Evolutionary conservation across 2,113 vertebrate species (phyloP), one percentile per base, ranked within the genome.

Genomic region (Daboia siamensis): DNA sequence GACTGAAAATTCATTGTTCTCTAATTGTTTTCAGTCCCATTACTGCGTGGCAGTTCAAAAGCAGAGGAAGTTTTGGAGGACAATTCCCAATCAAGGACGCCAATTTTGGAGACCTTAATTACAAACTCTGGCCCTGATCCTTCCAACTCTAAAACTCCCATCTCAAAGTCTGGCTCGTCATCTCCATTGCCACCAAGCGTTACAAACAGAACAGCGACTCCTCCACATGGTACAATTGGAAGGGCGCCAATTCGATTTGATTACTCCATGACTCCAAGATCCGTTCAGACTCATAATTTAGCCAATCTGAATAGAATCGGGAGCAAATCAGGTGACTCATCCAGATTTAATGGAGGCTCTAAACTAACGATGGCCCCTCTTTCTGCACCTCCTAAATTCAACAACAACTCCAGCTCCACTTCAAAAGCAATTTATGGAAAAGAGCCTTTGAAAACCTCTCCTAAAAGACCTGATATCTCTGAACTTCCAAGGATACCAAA

Each of bases 401-500:
- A 54, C 21, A 93, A 93, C 46, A 87, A 96, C 59, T 94, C 96
- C 61, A 94, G 74, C 90, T 89, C 85, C 54, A 94, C 46, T 4
- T 93, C 96, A 4, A 97, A 96, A 85, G 93, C 51, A 10, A 74
- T 95, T 10, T 74, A 94, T 84, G 96, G 93, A 44, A 98, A 97
- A 89, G 95, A 94, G 29, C 92, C 97, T 12, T 92, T 94, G 6
- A 98, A 98, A 61, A 97, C 98, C 9, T 96, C 97, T 90, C 97
- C 95, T 56, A 94, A 97, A 98, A 97, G 97, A 91, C 91, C 98
- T 8, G 98, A 98, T 90, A 97, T 99, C 93, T 98, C 98, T 0
- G 98, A 98, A 93, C 98, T 99, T 80, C 99, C 99, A 85, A 97
- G 98, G 95, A 99, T 99, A 98, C 99, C 99, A 97, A 99, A 99